Percentiles rank a stretch among this genome's conserved stretches.
Conservation (phyloP, 2,888 invertebrate genomes). For the Drosophila tripunctata region DNA sequence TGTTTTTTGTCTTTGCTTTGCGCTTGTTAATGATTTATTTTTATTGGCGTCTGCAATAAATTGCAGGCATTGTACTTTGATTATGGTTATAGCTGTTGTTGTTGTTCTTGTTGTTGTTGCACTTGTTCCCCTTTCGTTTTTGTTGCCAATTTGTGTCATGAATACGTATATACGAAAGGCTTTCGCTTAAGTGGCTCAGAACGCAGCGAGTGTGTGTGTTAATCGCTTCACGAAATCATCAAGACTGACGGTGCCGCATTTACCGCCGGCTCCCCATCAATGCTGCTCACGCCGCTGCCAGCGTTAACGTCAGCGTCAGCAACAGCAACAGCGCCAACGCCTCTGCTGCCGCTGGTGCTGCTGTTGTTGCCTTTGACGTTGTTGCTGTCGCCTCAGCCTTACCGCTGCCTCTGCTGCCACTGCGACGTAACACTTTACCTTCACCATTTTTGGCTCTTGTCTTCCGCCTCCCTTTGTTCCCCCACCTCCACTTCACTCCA, state of each 20-base stretch:
- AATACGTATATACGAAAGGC: constrained; percentile 17
- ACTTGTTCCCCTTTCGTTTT: not conserved
- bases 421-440: constrained; percentile 2
- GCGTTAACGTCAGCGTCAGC: not conserved
- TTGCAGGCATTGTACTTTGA: constrained; percentile 14
- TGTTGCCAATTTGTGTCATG: constrained; percentile 25
- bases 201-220: constrained; percentile 78
- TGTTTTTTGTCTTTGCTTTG: not conserved
- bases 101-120: constrained; percentile 12
- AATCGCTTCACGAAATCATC: constrained; percentile 82
- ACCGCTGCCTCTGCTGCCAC: too few species aligned
- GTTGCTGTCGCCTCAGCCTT: constrained; percentile 1
- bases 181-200: constrained; percentile 36
- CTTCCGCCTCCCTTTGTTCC: not conserved
- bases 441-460: constrained; percentile 11
- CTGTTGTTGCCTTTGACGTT: constrained; percentile 7
- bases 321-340: not conserved
- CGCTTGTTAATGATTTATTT: constrained; percentile 60
- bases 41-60: constrained; percentile 10
- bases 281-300: constrained; percentile 14
- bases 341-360: not conserved
- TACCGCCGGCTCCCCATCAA: constrained; percentile 22
- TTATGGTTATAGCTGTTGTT: not conserved
- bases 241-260: constrained; percentile 73
- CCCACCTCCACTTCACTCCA: not conserved